phyloP scores from a whole-genome alignment of 53 echinoderm and acorn worm genomes.

The Zoroaster sp. region DNA sequence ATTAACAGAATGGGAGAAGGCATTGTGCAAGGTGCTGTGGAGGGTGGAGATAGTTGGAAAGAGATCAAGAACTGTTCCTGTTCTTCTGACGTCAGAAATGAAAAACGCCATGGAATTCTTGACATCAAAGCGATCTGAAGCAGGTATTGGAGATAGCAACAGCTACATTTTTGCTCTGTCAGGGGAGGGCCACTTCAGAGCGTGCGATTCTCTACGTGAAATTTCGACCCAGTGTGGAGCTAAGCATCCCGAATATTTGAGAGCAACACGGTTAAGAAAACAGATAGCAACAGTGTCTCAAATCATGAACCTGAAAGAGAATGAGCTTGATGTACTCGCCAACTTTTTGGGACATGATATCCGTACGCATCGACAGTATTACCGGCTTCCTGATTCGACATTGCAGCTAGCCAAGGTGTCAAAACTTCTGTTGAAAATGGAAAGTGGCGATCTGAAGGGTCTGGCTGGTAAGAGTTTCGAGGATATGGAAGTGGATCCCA shows the following conservation, averaged over 20 bases:
- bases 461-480: slow-evolving; percentile 65
- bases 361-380: slow-evolving; percentile 64
- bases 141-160: slow-evolving; percentile 52
- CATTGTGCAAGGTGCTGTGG: slow-evolving; percentile 57
- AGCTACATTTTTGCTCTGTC: slow-evolving; percentile 63
- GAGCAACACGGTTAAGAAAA: slow-evolving; percentile 71
- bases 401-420: slow-evolving; percentile 79
- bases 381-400: slow-evolving; percentile 67
- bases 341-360: slow-evolving; percentile 73
- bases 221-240: slow-evolving; percentile 67
- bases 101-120: slow-evolving; percentile 62
- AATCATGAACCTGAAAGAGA: slow-evolving; percentile 75
- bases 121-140: slow-evolving; percentile 61
- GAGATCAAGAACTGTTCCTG: slow-evolving; percentile 70
- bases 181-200: slow-evolving; percentile 65
- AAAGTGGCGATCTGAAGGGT: slow-evolving; percentile 60
- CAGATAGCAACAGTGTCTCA: slow-evolving; percentile 76
- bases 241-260: slow-evolving; percentile 68
- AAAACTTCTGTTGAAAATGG: slow-evolving; percentile 69
- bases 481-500: slow-evolving; percentile 57
- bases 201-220: slow-evolving; percentile 63
- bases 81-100: slow-evolving; percentile 62
- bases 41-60: slow-evolving; percentile 79
- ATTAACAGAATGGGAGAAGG: slow-evolving; percentile 71
- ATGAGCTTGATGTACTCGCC: slow-evolving; percentile 74